Evolutionary conservation across 2,113 vertebrate genomes (phyloP).

Genomic region (Probosciger aterrimus): DNA sequence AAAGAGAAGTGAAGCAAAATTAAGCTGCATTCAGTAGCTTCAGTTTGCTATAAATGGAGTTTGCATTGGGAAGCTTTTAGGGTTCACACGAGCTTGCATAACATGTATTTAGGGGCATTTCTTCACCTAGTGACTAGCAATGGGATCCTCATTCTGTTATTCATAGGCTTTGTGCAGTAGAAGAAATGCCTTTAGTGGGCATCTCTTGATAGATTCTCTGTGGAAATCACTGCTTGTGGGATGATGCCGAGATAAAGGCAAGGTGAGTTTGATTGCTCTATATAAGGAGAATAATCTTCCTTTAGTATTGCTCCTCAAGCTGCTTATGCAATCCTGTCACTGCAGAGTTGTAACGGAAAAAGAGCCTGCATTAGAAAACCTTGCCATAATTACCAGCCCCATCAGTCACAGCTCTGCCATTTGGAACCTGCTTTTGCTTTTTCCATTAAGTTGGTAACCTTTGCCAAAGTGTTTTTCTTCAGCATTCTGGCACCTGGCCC

Average conservation of each 20-base stretch:
- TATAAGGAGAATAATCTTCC: slow-evolving; percentile 27
- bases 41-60: background rate
- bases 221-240: background rate
- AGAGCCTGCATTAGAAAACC: slow-evolving; percentile 21
- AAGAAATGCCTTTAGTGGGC: background rate
- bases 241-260: background rate
- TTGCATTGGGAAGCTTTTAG: background rate
- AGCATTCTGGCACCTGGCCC: background rate
- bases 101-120: background rate
- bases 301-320: background rate
- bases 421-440: slow-evolving; percentile 61
- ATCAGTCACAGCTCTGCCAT: slow-evolving; percentile 45
- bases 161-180: background rate
- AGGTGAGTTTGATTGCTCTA: slow-evolving; percentile 30
- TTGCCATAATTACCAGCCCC: slow-evolving; percentile 45
- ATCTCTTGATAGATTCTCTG: background rate
- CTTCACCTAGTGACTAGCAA: background rate
- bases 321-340: background rate
- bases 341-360: slow-evolving; percentile 31
- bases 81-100: background rate
- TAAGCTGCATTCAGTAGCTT: background rate
- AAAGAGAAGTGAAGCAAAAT: background rate
- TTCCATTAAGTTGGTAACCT: slow-evolving; percentile 64
- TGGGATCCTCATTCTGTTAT: background rate
- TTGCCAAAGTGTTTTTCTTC: slow-evolving; percentile 63